Evolutionary conservation across 2,113 vertebrate genomes (phyloP), one percentile per base, ranked within the genome.

Genomic region (Eleginops maclovinus): DNA sequence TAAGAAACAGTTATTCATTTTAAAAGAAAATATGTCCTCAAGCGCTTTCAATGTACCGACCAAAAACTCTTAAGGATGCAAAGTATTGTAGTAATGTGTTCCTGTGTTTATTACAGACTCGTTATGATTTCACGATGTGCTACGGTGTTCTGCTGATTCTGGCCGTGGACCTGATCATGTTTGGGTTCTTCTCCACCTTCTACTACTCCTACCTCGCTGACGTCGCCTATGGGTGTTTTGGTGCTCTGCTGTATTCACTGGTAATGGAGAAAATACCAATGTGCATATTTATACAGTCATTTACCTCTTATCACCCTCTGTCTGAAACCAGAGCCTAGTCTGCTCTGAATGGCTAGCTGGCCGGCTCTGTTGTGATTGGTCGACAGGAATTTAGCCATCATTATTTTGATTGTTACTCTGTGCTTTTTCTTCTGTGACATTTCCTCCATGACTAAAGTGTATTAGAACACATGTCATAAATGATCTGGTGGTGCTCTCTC

Each of bases 201-300:
- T 94, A 81, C 81, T 93, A 89, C 84, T 83, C 83, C 41, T 50
- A 71, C 41, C 28, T 93, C 0, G 1, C 79, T 9, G 79, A 93
- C 1, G 22, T 94, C 1, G 31, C 77, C 62, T 94, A 94, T 1
- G 94, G 94, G 8, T 88, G 76, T 59, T 89, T 95, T 63, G 95
- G 95, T 31, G 94, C 94, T 12, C 79, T 95, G 64, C 9, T 94
- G 6, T 95, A 82, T 61, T 87, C 93, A 31, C 2, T 94, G 92
- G 94, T 95, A n/a, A 21, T 64, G 9, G 16, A 47, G 8, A 36
- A 56, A 36, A 31, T 0, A 43, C 47, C 5, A 10, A 68, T 1
- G 17, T 19, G 8, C 19, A 51, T 36, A 36, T 36, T 5, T 36
- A 36, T 31, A 31, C 8, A 36, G 7, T 36, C 31, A 36, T 36